Conservation (phyloP, 2,888 invertebrate species). For the Clitarchus hookeri region DNA sequence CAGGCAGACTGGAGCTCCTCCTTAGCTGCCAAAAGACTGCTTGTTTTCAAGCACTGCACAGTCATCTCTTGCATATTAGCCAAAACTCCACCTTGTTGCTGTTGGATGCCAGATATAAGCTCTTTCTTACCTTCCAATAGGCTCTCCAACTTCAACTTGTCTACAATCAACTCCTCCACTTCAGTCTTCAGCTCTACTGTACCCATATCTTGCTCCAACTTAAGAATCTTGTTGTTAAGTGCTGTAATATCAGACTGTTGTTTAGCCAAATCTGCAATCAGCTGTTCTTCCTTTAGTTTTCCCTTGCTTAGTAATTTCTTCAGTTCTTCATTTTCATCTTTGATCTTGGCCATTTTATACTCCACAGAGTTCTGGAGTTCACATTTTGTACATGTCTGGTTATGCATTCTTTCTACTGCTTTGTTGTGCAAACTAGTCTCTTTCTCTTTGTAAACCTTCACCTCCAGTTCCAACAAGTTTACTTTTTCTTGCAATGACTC, state of each 20-base stretch:
- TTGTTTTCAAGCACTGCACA: slow-evolving; percentile 31
- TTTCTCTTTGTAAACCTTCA: not conserved
- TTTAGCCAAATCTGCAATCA: not conserved
- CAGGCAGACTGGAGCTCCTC: slow-evolving; percentile 30
- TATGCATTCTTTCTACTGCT: not conserved
- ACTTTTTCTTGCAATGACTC: not conserved
- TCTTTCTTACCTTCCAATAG: not conserved
- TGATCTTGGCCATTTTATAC: not conserved
- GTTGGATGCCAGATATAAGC: not conserved
- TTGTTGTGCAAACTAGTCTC: no score
- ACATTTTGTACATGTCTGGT: no score
- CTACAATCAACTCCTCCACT: not conserved
- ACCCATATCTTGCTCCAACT: not conserved
- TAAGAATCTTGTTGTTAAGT: not conserved
- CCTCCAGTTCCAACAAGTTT: not conserved
- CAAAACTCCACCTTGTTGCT: not conserved
- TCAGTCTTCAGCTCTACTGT: slow-evolving; percentile 15
- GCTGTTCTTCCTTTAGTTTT: slow-evolving; percentile 21
- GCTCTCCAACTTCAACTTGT: slow-evolving; percentile 18
- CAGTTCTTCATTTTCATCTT: not conserved
- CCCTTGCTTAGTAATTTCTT: slow-evolving; percentile 20
- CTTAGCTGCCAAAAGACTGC: slow-evolving; percentile 32
- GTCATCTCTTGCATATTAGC: slow-evolving; percentile 29
- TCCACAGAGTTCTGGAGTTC: no score
- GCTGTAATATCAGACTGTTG: not conserved